These are phyloP conservation scores for Arnoldichthys spilopterus DNA, from an alignment of 2,797 vertebrate genomes.

Conservation along the genomic window DNA sequence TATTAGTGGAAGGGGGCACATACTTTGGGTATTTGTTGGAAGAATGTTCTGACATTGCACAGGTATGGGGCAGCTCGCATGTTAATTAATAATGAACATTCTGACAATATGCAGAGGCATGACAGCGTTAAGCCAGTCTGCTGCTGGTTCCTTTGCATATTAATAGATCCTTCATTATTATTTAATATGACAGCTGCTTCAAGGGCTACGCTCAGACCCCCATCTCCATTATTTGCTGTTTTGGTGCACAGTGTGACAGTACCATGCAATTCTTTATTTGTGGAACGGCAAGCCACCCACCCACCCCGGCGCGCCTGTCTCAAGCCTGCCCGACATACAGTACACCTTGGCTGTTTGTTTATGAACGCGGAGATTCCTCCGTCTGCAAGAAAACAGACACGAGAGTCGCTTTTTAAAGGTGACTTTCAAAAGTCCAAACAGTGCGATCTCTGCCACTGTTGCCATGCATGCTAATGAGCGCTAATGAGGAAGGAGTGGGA, in stretches of 20 bases:
- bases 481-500: slow-evolving; percentile 76
- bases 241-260: slow-evolving; percentile 81
- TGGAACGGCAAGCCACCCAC: slow-evolving; percentile 62
- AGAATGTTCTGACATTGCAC: slow-evolving; percentile 88
- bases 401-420: slow-evolving; percentile 78
- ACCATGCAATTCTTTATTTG: slow-evolving; percentile 79
- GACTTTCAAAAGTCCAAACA: slow-evolving; percentile 82
- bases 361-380: slow-evolving; percentile 51
- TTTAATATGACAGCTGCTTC: slow-evolving; percentile 91
- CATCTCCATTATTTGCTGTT: slow-evolving; percentile 86
- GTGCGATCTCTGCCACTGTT: slow-evolving; percentile 67
- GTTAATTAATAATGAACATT: slow-evolving; percentile 91
- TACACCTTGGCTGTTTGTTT: slow-evolving; percentile 53
- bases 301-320: slow-evolving; percentile 11
- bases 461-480: slow-evolving; percentile 82
- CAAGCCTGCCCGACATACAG: slow-evolving; percentile 24
- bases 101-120: slow-evolving; percentile 89
- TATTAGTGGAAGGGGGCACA: slow-evolving; percentile 79
- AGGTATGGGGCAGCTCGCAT: slow-evolving; percentile 88
- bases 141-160: slow-evolving; percentile 89
- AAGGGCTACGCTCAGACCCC: slow-evolving; percentile 86
- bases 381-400: slow-evolving; percentile 65
- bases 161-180: slow-evolving; percentile 92
- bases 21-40: slow-evolving; percentile 83
- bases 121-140: slow-evolving; percentile 88